A percentile compares a stretch with the other conserved stretches of the same genome.
Conservation (phyloP, 2,888 invertebrate species). For the Sinopyrophorus schimmeli region DNA sequence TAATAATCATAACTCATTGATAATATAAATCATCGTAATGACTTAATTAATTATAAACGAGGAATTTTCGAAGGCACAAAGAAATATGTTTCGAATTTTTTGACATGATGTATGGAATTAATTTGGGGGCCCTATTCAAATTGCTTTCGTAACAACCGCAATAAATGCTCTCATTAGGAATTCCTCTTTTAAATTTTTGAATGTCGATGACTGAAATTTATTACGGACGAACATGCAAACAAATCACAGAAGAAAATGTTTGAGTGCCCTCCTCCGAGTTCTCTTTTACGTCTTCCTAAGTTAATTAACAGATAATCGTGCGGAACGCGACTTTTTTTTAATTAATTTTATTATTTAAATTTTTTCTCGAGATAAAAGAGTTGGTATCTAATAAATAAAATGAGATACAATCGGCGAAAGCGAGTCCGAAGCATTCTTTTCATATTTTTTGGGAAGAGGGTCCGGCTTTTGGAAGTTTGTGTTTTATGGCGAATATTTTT, state of each 20-base stretch:
- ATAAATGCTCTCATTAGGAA: constrained; percentile 21
- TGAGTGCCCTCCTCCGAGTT: neutral
- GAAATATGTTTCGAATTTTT: constrained; percentile 10
- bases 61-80: constrained; percentile 4
- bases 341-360: no score
- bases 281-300: neutral
- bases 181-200: constrained; percentile 10
- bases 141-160: constrained; percentile 6
- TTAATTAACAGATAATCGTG: constrained; percentile 12
- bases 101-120: constrained; percentile 21
- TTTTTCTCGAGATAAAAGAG: constrained; percentile 4
- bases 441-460: no score
- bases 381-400: constrained; percentile 20
- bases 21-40: constrained; percentile 24
- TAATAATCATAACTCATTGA: constrained; percentile 27
- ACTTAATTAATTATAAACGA: constrained; percentile 21
- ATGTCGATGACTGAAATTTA: constrained; percentile 7
- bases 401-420: constrained; percentile 16
- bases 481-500: no score
- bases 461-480: no score
- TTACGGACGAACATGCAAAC: constrained; percentile 11
- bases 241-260: constrained; percentile 1
- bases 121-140: constrained; percentile 11
- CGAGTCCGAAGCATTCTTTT: constrained; percentile 21
- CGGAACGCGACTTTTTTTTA: constrained; percentile 7